phyloP scores from a whole-genome alignment of 1,140 invertebrate genomes.

The Diabrotica undecimpunctata region DNA sequence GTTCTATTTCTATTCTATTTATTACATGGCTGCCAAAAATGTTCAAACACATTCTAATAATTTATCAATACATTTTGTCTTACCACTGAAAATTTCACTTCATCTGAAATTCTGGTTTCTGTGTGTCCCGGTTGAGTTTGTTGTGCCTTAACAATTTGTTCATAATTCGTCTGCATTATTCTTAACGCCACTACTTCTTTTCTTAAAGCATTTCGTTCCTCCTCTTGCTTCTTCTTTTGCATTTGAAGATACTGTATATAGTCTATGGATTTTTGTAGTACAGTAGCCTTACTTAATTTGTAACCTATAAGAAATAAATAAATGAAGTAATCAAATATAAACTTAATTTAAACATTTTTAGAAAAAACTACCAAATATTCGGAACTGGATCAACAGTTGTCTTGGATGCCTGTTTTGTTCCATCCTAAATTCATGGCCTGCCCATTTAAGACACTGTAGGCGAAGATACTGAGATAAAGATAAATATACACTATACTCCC shows the following conservation, averaged over 20 bases:
- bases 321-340: too few relatives aligned
- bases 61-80: slow-evolving; percentile 42
- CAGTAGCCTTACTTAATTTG: slow-evolving; percentile 94
- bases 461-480: too few relatives aligned
- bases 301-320: slow-evolving; percentile 56
- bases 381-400: too few relatives aligned
- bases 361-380: too few relatives aligned
- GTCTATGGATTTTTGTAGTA: slow-evolving; percentile 88
- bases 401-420: too few relatives aligned
- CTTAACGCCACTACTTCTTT: slow-evolving; percentile 93
- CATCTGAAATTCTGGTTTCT: slow-evolving; percentile 84
- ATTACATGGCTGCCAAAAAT: too few relatives aligned
- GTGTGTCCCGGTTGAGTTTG: slow-evolving; percentile 86
- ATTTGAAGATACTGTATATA: slow-evolving; percentile 87
- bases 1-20: too few relatives aligned
- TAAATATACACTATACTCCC: too few relatives aligned
- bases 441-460: too few relatives aligned
- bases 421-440: too few relatives aligned
- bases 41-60: too few relatives aligned
- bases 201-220: slow-evolving; percentile 84
- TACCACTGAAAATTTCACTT: slow-evolving; percentile 95
- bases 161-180: slow-evolving; percentile 92
- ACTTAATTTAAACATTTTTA: too few relatives aligned
- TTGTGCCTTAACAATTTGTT: slow-evolving; percentile 93
- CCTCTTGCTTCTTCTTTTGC: slow-evolving; percentile 90